These are phyloP conservation scores for Octonoba sinensis DNA, from an alignment of 2,888 invertebrate genomes.

Conservation along the genomic window DNA sequence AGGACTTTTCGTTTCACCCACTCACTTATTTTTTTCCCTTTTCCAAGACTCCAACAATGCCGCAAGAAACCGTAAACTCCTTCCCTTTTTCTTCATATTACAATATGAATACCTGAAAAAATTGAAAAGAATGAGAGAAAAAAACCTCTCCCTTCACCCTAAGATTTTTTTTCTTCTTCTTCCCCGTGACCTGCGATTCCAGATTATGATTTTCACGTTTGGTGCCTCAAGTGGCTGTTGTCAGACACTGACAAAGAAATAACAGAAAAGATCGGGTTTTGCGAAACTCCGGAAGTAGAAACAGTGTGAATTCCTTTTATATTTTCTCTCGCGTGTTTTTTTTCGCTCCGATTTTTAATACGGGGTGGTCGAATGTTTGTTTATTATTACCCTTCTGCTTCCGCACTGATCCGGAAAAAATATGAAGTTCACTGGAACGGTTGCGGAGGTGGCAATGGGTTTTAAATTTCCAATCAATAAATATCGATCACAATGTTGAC, in stretches of 20 bases:
- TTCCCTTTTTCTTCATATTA: conserved; percentile 10
- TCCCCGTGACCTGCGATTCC: conserved; percentile 3
- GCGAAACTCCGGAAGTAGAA: background rate
- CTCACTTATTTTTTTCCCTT: conserved; percentile 16
- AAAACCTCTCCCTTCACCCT: conserved; percentile 7
- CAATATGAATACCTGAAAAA: background rate
- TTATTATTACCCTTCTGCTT: conserved; percentile 53
- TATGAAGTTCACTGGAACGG: conserved; percentile 35
- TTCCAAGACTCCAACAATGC: conserved; percentile 15
- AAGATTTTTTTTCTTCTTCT: background rate
- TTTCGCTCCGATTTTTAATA: background rate
- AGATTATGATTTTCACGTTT: conserved; percentile 48
- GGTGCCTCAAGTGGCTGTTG: conserved; percentile 2
- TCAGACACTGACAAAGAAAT: background rate
- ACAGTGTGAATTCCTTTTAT: background rate
- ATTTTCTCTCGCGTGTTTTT: background rate
- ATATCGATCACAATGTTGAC: too few species aligned
- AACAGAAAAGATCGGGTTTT: background rate
- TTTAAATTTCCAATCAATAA: too few species aligned
- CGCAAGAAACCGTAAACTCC: background rate
- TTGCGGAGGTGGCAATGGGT: too few species aligned
- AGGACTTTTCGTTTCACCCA: conserved; percentile 14
- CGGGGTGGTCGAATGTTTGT: conserved; percentile 22
- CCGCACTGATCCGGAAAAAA: conserved; percentile 57
- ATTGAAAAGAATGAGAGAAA: conserved; percentile 12